Evolutionary conservation across 2,113 vertebrate genomes (phyloP).

Genomic region (Ciconia stormi): DNA sequence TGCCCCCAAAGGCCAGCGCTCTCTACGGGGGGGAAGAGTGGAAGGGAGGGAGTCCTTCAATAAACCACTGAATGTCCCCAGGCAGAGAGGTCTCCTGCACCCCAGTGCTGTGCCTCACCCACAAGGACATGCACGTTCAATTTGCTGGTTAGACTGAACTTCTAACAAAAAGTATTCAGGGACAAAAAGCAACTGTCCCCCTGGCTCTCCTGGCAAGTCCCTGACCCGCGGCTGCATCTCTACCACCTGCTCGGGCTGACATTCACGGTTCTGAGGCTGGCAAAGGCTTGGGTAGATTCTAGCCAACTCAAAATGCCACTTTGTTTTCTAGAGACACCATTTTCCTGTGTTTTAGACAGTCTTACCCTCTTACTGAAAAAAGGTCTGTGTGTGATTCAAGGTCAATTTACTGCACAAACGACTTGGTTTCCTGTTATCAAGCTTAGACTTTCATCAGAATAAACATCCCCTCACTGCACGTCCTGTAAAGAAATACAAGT

Average conservation of each 20-base stretch:
- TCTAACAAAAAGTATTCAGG: background rate
- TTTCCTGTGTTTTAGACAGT: conserved; percentile 45
- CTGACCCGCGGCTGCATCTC: background rate
- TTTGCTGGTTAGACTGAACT: background rate
- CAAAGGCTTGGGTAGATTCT: conserved; percentile 6
- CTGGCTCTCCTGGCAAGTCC: background rate
- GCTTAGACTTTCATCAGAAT: conserved; percentile 53
- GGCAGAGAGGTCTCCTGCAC: background rate
- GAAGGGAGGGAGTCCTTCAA: background rate
- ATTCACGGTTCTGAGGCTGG: conserved; percentile 50
- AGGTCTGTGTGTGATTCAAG: conserved; percentile 45
- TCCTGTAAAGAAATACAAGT: conserved; percentile 41
- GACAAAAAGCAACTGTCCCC: conserved; percentile 49
- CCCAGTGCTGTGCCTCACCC: background rate
- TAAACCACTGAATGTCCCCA: background rate
- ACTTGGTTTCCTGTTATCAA: conserved; percentile 73
- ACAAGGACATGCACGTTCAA: background rate
- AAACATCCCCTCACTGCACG: conserved; percentile 11
- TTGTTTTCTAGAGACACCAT: conserved; percentile 53
- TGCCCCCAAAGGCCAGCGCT: background rate
- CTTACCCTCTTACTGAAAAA: conserved; percentile 57
- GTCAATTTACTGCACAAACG: conserved; percentile 41
- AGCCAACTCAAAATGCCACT: conserved; percentile 60
- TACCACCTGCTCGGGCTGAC: conserved; percentile 45
- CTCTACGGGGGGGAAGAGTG: background rate